phyloP scores from a whole-genome alignment of 2,888 invertebrate species.

The Dermolepida albohirtum region DNA sequence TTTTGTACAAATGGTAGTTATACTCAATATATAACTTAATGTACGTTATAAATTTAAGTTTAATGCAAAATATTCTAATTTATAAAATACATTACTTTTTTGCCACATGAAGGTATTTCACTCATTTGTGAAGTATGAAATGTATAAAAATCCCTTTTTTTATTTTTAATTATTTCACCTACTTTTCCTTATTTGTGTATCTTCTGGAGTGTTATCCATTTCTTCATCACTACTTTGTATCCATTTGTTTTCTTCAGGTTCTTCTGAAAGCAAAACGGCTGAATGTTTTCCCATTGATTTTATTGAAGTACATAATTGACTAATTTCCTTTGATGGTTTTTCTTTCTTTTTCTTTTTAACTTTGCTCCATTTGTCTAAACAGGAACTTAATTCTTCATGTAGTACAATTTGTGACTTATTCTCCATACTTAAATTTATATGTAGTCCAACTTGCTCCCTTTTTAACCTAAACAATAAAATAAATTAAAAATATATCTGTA shows the following conservation, averaged over 20 bases:
- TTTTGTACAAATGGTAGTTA: too few relatives aligned
- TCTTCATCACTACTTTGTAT: slow-evolving; percentile 55
- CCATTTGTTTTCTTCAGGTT: slow-evolving; percentile 51
- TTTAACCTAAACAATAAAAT: slow-evolving; percentile 46
- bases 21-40: too few relatives aligned
- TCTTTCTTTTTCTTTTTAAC: slow-evolving; percentile 51
- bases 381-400: slow-evolving; percentile 52
- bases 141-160: neutral
- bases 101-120: too few relatives aligned
- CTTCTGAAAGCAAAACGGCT: slow-evolving; percentile 62
- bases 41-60: too few relatives aligned
- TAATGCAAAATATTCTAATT: too few relatives aligned
- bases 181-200: slow-evolving; percentile 49
- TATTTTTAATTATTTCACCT: neutral
- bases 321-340: slow-evolving; percentile 44
- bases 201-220: slow-evolving; percentile 46
- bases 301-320: slow-evolving; percentile 47
- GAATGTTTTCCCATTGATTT: slow-evolving; percentile 59
- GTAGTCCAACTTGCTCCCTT: slow-evolving; percentile 52
- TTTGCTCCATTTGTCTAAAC: slow-evolving; percentile 56
- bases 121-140: too few relatives aligned
- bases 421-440: slow-evolving; percentile 39
- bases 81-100: too few relatives aligned
- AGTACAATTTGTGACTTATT: slow-evolving; percentile 44
- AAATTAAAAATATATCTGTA: slow-evolving; percentile 22